Evolutionary conservation across 2,888 invertebrate genomes (phyloP).

Genomic region (Belgica antarctica): DNA sequence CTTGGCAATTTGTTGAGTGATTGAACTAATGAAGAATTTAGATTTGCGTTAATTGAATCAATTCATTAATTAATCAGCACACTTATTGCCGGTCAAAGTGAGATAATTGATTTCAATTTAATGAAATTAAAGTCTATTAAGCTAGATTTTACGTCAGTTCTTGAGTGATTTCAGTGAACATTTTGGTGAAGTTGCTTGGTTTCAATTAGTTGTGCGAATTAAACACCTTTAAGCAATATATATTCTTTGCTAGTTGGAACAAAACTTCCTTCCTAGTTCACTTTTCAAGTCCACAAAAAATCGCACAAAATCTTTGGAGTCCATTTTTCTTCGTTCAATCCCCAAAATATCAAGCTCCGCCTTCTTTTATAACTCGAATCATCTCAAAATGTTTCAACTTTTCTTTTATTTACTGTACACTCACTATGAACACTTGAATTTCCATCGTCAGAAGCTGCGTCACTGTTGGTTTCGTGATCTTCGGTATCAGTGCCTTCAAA

Average conservation of each 20-base stretch:
- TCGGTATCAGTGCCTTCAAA: conserved; percentile 8
- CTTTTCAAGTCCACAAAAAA: too few species aligned
- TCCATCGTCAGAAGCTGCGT: conserved; percentile 31
- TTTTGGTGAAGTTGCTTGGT: too few species aligned
- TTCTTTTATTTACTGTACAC: neutral
- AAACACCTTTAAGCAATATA: too few species aligned
- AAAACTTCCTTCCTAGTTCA: too few species aligned
- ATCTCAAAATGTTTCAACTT: neutral
- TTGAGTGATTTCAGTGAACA: too few species aligned
- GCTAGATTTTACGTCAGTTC: too few species aligned
- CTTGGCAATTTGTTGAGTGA: neutral
- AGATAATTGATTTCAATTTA: neutral
- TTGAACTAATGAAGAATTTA: neutral
- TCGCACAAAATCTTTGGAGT: neutral
- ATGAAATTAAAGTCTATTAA: too few species aligned
- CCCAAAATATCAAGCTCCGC: conserved; percentile 5
- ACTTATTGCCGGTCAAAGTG: too few species aligned
- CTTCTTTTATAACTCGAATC: neutral
- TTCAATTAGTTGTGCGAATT: too few species aligned
- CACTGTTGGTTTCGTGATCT: conserved; percentile 30
- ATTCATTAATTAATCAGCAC: conserved; percentile 5
- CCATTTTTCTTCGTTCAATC: conserved; percentile 7
- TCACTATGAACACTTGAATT: conserved; percentile 25
- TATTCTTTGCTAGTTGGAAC: too few species aligned
- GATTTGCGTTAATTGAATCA: neutral